A percentile compares a stretch with the other conserved stretches of the same genome.
These are phyloP conservation scores for Poecilobothrus nobilitatus DNA, from an alignment of 2,888 invertebrate species.

Conservation along the genomic window DNA sequence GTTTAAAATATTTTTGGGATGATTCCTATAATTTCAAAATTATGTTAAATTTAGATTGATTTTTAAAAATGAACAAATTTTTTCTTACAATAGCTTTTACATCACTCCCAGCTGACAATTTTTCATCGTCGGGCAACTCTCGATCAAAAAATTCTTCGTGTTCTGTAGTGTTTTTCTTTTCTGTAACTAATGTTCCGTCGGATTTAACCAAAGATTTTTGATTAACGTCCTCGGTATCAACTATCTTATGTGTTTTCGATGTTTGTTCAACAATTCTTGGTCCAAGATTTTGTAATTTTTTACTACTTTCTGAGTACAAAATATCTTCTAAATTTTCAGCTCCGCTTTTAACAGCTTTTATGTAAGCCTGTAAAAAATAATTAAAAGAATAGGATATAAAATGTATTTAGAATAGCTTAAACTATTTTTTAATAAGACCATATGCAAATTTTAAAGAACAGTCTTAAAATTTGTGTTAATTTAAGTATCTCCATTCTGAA, in stretches of 20 bases:
- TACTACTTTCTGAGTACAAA: slow-evolving; percentile 54
- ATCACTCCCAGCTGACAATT: slow-evolving; percentile 35
- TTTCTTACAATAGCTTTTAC: slow-evolving; percentile 35
- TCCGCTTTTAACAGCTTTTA: slow-evolving; percentile 59
- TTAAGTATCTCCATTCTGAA: too few species aligned
- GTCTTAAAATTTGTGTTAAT: too few species aligned
- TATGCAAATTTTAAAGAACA: too few species aligned
- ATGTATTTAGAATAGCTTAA: too few species aligned
- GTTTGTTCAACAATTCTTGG: slow-evolving; percentile 69
- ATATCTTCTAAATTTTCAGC: slow-evolving; percentile 63
- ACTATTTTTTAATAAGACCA: too few species aligned
- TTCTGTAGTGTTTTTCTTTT: slow-evolving; percentile 72
- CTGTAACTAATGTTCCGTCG: slow-evolving; percentile 79
- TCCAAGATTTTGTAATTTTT: slow-evolving; percentile 57
- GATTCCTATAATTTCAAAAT: slow-evolving; percentile 40
- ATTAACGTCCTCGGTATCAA: slow-evolving; percentile 76
- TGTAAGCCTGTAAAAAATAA: slow-evolving; percentile 54
- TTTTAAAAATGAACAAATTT: neutral
- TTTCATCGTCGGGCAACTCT: slow-evolving; percentile 59
- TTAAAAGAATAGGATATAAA: too few species aligned
- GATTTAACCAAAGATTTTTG: slow-evolving; percentile 67
- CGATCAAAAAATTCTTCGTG: slow-evolving; percentile 78
- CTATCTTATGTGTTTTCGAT: slow-evolving; percentile 65
- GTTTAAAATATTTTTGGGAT: slow-evolving; percentile 58
- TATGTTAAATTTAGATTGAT: neutral